Evolutionary conservation across 2,113 vertebrate genomes (phyloP).

Genomic region (Aphelocoma coerulescens): DNA sequence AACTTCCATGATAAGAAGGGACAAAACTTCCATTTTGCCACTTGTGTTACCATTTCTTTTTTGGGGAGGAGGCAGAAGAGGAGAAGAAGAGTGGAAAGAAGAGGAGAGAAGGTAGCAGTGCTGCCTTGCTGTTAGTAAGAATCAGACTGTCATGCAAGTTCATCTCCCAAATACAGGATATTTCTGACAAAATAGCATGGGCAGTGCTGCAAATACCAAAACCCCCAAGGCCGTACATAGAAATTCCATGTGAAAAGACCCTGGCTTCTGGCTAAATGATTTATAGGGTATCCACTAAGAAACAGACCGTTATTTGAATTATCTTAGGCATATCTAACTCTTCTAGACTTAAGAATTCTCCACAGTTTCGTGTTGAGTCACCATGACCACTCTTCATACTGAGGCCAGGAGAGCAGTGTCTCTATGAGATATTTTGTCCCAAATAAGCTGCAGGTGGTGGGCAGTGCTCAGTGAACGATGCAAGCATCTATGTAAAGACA

Average conservation of each 20-base stretch:
- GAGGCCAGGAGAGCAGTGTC: not conserved
- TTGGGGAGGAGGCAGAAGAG: not conserved
- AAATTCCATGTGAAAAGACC: not conserved
- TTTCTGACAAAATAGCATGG: not conserved
- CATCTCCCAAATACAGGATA: not conserved
- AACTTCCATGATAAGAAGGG: not conserved
- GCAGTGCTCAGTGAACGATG: not conserved
- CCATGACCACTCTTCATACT: not conserved
- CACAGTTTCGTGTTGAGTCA: not conserved
- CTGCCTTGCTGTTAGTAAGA: not conserved
- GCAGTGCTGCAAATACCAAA: not conserved
- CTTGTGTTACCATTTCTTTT: not conserved
- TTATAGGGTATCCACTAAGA: not conserved
- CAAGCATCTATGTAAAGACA: not conserved
- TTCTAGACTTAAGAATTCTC: not conserved
- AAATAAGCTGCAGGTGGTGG: not conserved
- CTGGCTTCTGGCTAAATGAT: not conserved
- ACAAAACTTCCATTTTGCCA: not conserved
- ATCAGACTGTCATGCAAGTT: not conserved
- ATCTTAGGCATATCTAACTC: not conserved
- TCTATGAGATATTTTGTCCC: not conserved
- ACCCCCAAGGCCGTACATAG: accelerated
- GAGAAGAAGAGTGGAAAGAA: not conserved
- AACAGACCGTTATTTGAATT: not conserved
- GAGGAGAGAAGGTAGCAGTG: not conserved